phyloP scores from a whole-genome alignment of 1,140 invertebrate species.

The Oncopeltus fasciatus region DNA sequence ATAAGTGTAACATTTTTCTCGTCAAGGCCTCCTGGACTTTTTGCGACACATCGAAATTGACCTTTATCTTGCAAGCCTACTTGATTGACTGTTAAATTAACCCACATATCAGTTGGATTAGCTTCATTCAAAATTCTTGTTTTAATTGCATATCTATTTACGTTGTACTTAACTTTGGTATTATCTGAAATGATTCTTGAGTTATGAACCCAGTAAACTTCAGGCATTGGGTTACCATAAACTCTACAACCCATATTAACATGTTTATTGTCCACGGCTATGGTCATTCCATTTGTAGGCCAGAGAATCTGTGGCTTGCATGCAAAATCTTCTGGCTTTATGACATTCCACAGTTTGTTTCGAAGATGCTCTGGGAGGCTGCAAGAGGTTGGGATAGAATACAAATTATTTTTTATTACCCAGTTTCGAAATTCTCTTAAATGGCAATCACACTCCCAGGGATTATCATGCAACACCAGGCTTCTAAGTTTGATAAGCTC shows the following conservation, averaged over 20 bases:
- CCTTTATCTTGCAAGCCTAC: constrained; percentile 61
- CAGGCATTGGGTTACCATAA: constrained; percentile 55
- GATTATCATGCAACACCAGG: constrained; percentile 62
- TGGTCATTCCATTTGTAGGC: constrained; percentile 33
- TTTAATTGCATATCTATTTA: constrained; percentile 25
- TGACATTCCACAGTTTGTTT: constrained; percentile 52
- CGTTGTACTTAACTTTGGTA: constrained; percentile 29
- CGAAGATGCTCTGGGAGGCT: constrained; percentile 46
- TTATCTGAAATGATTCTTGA: constrained; percentile 42
- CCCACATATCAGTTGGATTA: constrained; percentile 34
- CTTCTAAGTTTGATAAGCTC: constrained; percentile 49
- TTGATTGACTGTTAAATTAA: constrained; percentile 60
- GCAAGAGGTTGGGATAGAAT: constrained; percentile 54
- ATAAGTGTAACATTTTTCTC: constrained; percentile 54
- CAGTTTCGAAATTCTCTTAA: constrained; percentile 64
- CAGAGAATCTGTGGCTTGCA: constrained; percentile 56
- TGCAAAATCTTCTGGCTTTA: constrained; percentile 61
- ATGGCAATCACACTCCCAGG: constrained; percentile 77
- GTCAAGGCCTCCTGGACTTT: constrained; percentile 67
- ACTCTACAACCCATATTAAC: constrained; percentile 64
- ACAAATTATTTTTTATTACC: constrained; percentile 52
- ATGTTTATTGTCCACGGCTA: constrained; percentile 42
- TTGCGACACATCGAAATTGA: constrained; percentile 73
- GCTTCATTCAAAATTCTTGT: constrained; percentile 23
- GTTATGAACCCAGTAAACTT: constrained; percentile 59